Evolutionary conservation across 2,113 vertebrate genomes (phyloP), one percentile per base, ranked within the genome.

Genomic region (Bagarius yarrelli): DNA sequence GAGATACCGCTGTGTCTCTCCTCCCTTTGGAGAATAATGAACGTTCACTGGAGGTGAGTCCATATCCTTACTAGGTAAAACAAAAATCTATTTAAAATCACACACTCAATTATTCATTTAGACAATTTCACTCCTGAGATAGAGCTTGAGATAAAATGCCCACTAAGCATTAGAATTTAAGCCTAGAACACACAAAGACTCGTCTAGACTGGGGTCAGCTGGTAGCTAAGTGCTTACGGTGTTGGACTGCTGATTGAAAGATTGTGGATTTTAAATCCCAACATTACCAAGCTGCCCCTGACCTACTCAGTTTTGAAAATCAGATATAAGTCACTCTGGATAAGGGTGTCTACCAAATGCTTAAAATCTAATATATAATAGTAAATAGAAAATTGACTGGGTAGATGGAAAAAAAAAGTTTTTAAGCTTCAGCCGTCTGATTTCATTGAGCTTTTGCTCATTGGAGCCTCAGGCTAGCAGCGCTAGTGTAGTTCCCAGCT

Each of bases 11-110:
- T 18, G 88, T 64, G 16, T 93, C 95, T 36, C 91, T 79, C 79
- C 85, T 19, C 76, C 94, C 92, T 44, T 93, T 96, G 84, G 95
- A 94, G 11, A 91, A 93, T 27, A 89, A 93, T 32, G 93, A 94
- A 70, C 92, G 88, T 44, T 87, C 89, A 47, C 83, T 88, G n/a
- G 93, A 91, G 95, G 97, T 98, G 85, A 89, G 91, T 63, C 44
- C 5, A 47, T 47, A 47, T 47, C 44, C 44, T 47, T 4, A 47
- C 44, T 9, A 47, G 44, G 44, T 47, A 47, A 11, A 47, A 40
- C 3, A 4, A 40, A 40, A 40, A 40, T 40, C 36, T 40, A 40
- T 40, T 47, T 47, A 47, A 47, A 47, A 11, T 50, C 40, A 50
- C 16, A 27, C n/a, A 23, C 47, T 23, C 23, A 25, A 16, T 25